A percentile compares a stretch with the other conserved stretches of the same genome.
Conservation (phyloP, 2,888 invertebrate species). For the Andricus curvator region DNA sequence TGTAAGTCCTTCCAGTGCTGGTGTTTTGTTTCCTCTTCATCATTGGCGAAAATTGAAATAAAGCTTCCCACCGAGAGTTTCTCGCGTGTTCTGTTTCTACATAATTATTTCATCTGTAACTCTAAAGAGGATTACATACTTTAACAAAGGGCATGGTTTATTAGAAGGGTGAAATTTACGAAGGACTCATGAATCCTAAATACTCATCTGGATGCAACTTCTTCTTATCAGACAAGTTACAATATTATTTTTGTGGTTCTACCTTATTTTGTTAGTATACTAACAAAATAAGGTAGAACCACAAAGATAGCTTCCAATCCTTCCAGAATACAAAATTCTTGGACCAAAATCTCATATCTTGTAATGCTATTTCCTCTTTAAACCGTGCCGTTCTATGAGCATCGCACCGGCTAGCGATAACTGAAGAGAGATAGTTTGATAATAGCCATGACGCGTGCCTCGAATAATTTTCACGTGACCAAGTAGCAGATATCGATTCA, state of each 20-base stretch:
- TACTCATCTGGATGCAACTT: too few species aligned
- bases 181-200: too few species aligned
- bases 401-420: background rate
- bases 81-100: too few species aligned
- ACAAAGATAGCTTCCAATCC: background rate
- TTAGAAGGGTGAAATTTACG: too few species aligned
- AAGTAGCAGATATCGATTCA: constrained; percentile 3
- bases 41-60: background rate
- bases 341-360: background rate
- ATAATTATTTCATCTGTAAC: too few species aligned
- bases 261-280: background rate
- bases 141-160: too few species aligned
- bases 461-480: constrained; percentile 19
- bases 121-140: too few species aligned
- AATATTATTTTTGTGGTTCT: background rate
- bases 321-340: background rate
- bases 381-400: background rate
- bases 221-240: too few species aligned
- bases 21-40: background rate
- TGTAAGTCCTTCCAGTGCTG: background rate
- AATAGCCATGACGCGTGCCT: constrained; percentile 23
- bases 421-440: constrained; percentile 11
- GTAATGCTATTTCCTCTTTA: background rate
- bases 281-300: background rate
- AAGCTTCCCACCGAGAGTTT: background rate